Evolutionary conservation across 2,888 invertebrate genomes (phyloP).

Genomic region (Mycogona germanica): DNA sequence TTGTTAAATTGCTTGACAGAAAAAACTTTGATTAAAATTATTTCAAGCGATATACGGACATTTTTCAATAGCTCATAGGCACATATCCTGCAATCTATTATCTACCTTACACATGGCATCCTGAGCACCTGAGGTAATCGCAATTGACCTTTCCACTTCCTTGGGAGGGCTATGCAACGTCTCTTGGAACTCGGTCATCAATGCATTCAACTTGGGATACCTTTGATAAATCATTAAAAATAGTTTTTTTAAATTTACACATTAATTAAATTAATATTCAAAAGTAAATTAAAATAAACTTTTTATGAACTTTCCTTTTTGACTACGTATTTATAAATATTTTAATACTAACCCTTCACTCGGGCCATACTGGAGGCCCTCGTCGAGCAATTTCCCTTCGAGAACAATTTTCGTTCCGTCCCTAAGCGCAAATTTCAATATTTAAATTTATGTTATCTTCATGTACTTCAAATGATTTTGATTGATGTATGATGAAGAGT

Average conservation of each 20-base stretch:
- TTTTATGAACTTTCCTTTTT: background rate
- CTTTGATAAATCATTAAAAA: slow-evolving; percentile 33
- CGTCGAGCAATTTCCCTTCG: slow-evolving; percentile 46
- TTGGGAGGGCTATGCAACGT: slow-evolving; percentile 52
- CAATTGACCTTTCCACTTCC: slow-evolving; percentile 39
- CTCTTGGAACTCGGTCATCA: slow-evolving; percentile 49
- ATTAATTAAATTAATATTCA: too few species aligned
- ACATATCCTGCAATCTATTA: background rate
- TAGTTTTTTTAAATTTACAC: too few species aligned
- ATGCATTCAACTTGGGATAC: slow-evolving; percentile 44
- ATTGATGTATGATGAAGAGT: too few species aligned
- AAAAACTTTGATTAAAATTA: too few species aligned
- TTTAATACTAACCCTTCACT: slow-evolving; percentile 48
- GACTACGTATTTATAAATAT: background rate
- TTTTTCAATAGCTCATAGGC: too few species aligned
- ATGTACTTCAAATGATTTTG: too few species aligned
- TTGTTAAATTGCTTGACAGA: too few species aligned
- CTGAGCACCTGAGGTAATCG: slow-evolving; percentile 61
- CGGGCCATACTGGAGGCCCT: slow-evolving; percentile 61
- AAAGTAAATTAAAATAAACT: too few species aligned
- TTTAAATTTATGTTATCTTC: too few species aligned
- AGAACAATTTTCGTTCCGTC: slow-evolving; percentile 43
- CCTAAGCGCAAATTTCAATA: too few species aligned
- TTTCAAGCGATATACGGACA: too few species aligned
- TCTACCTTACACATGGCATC: slow-evolving; percentile 55